These are phyloP conservation scores for Platycnemis pennipes DNA, from an alignment of 2,888 invertebrate species.

Conservation along the genomic window DNA sequence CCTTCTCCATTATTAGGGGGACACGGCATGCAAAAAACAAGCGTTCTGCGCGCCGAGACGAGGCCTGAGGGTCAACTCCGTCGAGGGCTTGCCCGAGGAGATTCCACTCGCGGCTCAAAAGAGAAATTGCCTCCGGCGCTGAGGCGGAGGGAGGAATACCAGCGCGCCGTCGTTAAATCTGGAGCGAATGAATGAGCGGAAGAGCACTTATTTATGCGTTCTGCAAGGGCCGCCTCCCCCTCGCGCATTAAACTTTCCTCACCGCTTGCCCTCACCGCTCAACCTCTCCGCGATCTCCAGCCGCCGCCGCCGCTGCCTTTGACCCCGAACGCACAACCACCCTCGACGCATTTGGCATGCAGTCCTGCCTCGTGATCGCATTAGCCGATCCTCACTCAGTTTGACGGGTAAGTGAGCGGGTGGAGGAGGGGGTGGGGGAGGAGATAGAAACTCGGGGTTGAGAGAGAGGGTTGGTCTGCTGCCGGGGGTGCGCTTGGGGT, in stretches of 20 bases:
- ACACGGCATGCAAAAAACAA: neutral
- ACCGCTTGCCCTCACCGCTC: neutral
- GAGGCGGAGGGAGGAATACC: neutral
- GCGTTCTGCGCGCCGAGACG: neutral
- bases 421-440: neutral
- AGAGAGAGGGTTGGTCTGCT: neutral
- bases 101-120: neutral
- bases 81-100: neutral
- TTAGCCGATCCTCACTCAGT: neutral
- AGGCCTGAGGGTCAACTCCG: neutral
- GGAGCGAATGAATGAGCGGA: neutral
- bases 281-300: too few species aligned
- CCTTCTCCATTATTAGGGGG: neutral
- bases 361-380: neutral
- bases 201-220: conserved; percentile 30
- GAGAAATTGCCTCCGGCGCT: neutral
- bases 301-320: neutral
- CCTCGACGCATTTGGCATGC: neutral
- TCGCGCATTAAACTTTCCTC: conserved; percentile 7
- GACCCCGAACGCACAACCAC: neutral
- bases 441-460: neutral
- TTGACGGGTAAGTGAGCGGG: neutral
- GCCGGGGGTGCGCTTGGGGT: neutral
- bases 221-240: neutral
- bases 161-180: conserved; percentile 1